Percentiles rank a stretch among this genome's conserved stretches.
Evolutionary conservation across 2,113 vertebrate species (phyloP).

Genomic region (Paradisaea rubra): DNA sequence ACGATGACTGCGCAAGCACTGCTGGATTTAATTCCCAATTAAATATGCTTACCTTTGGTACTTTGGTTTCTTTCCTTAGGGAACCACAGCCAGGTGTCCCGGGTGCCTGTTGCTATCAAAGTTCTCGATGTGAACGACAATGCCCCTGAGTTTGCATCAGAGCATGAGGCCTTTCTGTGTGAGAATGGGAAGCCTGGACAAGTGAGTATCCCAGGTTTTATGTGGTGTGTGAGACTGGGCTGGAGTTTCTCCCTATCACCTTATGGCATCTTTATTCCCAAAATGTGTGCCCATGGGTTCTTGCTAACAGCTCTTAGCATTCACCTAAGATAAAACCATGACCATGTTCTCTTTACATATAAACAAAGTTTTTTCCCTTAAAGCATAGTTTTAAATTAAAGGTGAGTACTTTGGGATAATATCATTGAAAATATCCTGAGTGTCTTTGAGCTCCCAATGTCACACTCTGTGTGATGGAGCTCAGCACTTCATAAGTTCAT

Average conservation of each 20-base stretch:
- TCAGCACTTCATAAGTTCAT: neutral
- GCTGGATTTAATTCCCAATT: neutral
- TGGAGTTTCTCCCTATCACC: neutral
- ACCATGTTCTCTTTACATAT: neutral
- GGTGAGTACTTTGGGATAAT: neutral
- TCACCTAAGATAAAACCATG: neutral
- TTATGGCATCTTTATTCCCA: neutral
- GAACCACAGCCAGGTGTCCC: slow-evolving; percentile 96
- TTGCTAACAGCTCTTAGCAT: neutral
- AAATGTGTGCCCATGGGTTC: neutral
- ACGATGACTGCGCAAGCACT: neutral
- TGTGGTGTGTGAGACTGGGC: neutral
- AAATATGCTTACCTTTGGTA: slow-evolving; percentile 1
- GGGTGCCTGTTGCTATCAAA: slow-evolving; percentile 90
- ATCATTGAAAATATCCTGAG: neutral
- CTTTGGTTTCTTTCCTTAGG: slow-evolving; percentile 72
- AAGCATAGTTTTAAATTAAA: neutral
- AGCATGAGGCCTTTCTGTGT: slow-evolving; percentile 93
- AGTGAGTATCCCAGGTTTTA: slow-evolving; percentile 72
- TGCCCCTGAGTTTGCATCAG: slow-evolving; percentile 90
- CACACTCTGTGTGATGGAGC: neutral
- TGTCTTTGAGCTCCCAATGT: neutral
- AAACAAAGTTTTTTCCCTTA: neutral
- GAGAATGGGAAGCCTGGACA: slow-evolving; percentile 97
- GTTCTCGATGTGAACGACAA: slow-evolving; percentile 99